These are phyloP conservation scores for Trichonephila inaurata DNA, from an alignment of 1,140 invertebrate genomes.

Conservation along the genomic window DNA sequence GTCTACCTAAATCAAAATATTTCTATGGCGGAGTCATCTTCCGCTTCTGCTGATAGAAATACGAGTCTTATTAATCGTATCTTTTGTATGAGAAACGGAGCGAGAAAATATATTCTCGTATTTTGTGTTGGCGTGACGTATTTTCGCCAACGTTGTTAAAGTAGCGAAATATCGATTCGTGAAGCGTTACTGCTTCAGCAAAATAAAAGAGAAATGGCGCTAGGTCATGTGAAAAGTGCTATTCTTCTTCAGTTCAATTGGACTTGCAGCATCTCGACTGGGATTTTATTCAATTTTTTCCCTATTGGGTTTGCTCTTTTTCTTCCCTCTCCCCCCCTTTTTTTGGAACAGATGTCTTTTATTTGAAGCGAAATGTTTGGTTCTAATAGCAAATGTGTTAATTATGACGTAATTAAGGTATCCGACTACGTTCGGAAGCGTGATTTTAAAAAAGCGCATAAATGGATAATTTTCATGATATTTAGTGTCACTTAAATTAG, in stretches of 20 bases:
- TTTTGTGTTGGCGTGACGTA: constrained; percentile 38
- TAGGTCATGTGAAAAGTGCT: constrained; percentile 33
- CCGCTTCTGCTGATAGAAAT: constrained; percentile 12
- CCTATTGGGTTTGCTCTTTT: not conserved
- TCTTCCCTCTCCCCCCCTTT: not conserved
- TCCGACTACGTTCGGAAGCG: too few relatives aligned
- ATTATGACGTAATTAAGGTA: too few relatives aligned
- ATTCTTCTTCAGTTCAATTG: constrained; percentile 9
- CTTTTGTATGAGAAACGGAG: not conserved
- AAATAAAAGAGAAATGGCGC: constrained; percentile 21
- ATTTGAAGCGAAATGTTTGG: not conserved
- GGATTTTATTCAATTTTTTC: constrained; percentile 9
- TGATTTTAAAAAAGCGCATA: too few relatives aligned
- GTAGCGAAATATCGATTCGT: constrained; percentile 11
- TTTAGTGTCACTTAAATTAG: too few relatives aligned
- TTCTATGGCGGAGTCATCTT: not conserved
- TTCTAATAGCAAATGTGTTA: too few relatives aligned
- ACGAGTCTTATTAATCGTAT: constrained; percentile 56
- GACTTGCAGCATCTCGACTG: not conserved
- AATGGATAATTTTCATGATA: too few relatives aligned
- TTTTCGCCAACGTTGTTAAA: constrained; percentile 47
- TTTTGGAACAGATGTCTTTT: not conserved
- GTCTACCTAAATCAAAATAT: constrained; percentile 42
- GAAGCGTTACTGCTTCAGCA: not conserved
- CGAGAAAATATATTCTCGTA: constrained; percentile 36